Evolutionary conservation across 2,888 invertebrate genomes (phyloP), one percentile per base, ranked within the genome.

Genomic region (Melanargia galathea): DNA sequence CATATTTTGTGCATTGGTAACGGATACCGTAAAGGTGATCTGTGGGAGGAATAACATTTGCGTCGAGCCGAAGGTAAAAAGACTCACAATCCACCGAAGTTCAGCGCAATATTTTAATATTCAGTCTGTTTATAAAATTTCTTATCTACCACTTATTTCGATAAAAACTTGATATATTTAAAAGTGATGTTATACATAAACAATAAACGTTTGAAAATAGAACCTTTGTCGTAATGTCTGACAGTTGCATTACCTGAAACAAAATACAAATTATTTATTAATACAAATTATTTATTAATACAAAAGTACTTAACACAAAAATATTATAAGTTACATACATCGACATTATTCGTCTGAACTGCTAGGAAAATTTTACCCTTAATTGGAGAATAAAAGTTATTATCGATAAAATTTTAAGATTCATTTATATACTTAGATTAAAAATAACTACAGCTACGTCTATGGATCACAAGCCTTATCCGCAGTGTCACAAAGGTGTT

Each of bases 1-100:
- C 4, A 4, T n/a, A 38, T n/a, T 1, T 16, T n/a, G 16, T 40
- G 56, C 54, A 82, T 86, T 83, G 76, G 82, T 81, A 75, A 79
- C 79, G 78, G 75, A 60, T 56, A 51, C 56, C 43, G 43, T 43
- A 64, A 35, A 69, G 62, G 71, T 72, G 68, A 68, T 56, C 64
- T 69, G 70, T 71, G 66, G 70, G 75, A 70, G 65, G 63, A 70
- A 76, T 78, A 6, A 30, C 6, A 79, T 75, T 75, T 65, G 73
- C 74, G 65, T 70, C 71, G 73, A 43, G 18, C 43, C 43, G 18
- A 43, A 68, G 70, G 71, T 66, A 73, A 74, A 73, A 71, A 71
- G 69, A 43, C 49, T 35, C 40, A 55, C 63, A 24, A 30, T 49
- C 60, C 55, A 64, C 56, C 8, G 8, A 43, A 1, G 18, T 16